A percentile compares a stretch with the other conserved stretches of the same genome.
Conservation (phyloP, 2,888 invertebrate species). For the Pasiphila rectangulata region DNA sequence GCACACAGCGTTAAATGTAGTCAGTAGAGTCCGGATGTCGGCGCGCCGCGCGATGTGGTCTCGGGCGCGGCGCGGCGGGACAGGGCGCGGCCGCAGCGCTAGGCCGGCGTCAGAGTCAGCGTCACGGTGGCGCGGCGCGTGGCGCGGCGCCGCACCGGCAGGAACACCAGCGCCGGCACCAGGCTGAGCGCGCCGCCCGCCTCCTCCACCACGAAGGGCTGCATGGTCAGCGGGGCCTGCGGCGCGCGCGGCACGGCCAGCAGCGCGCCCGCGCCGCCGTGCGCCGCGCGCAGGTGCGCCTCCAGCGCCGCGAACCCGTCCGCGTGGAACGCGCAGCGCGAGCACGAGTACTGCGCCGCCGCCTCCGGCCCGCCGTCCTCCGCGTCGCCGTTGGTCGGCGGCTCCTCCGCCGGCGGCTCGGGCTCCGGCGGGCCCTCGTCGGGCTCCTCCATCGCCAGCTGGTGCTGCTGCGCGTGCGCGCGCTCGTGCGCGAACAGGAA, state of each 20-base stretch:
- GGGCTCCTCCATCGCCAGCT: constrained; percentile 27
- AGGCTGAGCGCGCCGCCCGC: constrained; percentile 83
- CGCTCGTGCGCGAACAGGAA: constrained; percentile 96
- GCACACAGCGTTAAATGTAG: constrained; percentile 88
- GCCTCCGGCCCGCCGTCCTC: constrained; percentile 47
- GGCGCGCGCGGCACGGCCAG: constrained; percentile 83
- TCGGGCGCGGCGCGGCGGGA: constrained; percentile 53
- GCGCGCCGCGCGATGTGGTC: constrained; percentile 61
- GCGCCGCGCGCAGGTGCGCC: constrained; percentile 72
- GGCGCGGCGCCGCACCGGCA: constrained; percentile 94
- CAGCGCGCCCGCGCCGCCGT: constrained; percentile 77
- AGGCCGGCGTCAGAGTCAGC: constrained; percentile 96
- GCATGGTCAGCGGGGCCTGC: constrained; percentile 89
- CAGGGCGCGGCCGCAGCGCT: constrained; percentile 50
- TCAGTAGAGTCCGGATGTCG: constrained; percentile 76
- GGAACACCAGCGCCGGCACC: constrained; percentile 95
- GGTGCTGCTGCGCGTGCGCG: constrained; percentile 82
- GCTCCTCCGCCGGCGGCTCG: constrained; percentile 38
- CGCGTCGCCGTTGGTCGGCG: constrained; percentile 34
- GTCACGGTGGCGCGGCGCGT: constrained; percentile 93
- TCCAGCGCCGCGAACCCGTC: constrained; percentile 72
- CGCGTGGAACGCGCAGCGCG: constrained; percentile 73
- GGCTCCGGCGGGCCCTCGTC: constrained; percentile 26
- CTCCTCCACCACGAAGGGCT: constrained; percentile 92
- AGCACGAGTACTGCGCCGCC: constrained; percentile 69